A percentile compares a stretch with the other conserved stretches of the same genome.
Evolutionary conservation across 2,888 invertebrate species (phyloP).

Genomic region (Phyllotreta striolata): DNA sequence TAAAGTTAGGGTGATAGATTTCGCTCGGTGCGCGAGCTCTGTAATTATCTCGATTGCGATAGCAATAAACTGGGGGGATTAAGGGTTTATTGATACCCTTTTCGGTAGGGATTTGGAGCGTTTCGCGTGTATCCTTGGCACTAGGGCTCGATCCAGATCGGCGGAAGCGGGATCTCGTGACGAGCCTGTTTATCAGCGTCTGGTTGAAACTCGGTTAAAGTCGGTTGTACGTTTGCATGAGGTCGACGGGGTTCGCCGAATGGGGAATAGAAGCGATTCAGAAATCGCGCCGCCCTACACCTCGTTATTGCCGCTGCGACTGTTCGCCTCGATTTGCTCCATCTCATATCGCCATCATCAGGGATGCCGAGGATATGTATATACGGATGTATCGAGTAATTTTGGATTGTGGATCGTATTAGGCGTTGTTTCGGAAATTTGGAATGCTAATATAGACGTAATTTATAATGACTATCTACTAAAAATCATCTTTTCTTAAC

Average conservation of each 20-base stretch:
- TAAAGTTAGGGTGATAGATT: no score
- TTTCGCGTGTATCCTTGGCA: not conserved
- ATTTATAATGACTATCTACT: no score
- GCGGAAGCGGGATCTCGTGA: conserved; percentile 18
- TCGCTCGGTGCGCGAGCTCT: no score
- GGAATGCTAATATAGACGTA: no score
- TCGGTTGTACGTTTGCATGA: conserved; percentile 7
- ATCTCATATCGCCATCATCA: no score
- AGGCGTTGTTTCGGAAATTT: no score
- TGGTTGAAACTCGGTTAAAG: conserved; percentile 37
- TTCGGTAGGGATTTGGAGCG: not conserved
- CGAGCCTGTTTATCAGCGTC: conserved; percentile 30
- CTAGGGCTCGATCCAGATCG: conserved; percentile 10
- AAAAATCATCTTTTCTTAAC: no score
- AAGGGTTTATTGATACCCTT: not conserved
- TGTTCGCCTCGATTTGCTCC: not conserved
- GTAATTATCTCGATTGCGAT: no score
- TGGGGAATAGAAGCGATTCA: conserved; percentile 10
- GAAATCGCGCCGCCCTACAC: not conserved
- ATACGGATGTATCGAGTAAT: no score
- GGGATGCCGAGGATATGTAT: no score
- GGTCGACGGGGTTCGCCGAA: conserved; percentile 18
- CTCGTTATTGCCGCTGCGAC: not conserved
- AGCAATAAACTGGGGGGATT: no score
- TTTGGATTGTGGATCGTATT: no score